These are phyloP conservation scores for Junco hyemalis DNA, from an alignment of 2,113 vertebrate genomes.

Conservation along the genomic window DNA sequence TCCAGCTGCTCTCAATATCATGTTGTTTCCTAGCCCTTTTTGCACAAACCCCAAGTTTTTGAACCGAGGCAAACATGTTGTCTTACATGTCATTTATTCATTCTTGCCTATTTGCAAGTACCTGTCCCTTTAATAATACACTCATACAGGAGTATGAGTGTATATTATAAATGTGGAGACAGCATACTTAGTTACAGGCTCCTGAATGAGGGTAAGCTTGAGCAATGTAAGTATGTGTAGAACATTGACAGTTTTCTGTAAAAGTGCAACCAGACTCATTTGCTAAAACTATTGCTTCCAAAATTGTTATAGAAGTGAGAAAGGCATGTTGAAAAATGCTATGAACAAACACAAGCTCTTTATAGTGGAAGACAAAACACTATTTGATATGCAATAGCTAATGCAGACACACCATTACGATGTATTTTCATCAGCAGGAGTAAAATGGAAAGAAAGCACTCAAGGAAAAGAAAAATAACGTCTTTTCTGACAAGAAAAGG, in stretches of 20 bases:
- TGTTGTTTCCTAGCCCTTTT: not conserved
- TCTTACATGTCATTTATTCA: not conserved
- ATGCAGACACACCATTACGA: not conserved
- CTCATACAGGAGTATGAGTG: not conserved
- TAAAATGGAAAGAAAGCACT: not conserved
- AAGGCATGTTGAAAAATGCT: not conserved
- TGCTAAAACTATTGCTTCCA: not conserved
- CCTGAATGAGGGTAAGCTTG: not conserved
- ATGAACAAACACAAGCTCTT: not conserved
- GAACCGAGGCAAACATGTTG: not conserved
- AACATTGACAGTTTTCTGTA: not conserved
- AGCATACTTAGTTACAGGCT: not conserved
- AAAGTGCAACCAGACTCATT: not conserved
- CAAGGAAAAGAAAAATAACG: not conserved
- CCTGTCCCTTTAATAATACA: not conserved
- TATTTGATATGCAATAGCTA: not conserved
- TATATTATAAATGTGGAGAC: not conserved
- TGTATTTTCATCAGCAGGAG: not conserved
- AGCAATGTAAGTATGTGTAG: accelerated
- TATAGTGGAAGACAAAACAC: not conserved
- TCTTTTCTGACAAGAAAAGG: not conserved
- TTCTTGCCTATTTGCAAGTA: not conserved
- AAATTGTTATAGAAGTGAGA: not conserved
- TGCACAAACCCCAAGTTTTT: not conserved
- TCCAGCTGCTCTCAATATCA: not conserved